Evolutionary conservation across 2,797 vertebrate genomes (phyloP).

Genomic region (Myripristis murdjan): DNA sequence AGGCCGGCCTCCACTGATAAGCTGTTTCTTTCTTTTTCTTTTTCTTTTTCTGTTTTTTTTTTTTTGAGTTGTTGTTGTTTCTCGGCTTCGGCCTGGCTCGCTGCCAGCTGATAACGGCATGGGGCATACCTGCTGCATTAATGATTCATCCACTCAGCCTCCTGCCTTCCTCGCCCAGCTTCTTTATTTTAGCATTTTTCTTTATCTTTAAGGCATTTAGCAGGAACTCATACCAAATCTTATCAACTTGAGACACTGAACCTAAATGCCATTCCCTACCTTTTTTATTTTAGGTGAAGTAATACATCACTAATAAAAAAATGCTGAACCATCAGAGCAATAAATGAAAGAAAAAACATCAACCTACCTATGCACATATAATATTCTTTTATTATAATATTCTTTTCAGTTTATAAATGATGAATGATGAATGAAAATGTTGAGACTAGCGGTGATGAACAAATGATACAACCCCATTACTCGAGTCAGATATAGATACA

Average conservation of each 20-base stretch:
- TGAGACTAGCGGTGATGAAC: too few relatives aligned
- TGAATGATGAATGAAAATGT: not conserved
- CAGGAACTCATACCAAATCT: slow-evolving; percentile 37
- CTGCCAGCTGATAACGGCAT: slow-evolving; percentile 83
- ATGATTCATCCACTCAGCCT: slow-evolving; percentile 85
- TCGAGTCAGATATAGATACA: too few relatives aligned
- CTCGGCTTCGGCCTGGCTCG: slow-evolving; percentile 71
- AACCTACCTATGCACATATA: not conserved
- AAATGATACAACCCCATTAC: too few relatives aligned
- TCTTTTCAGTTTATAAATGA: too few relatives aligned
- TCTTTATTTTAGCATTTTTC: slow-evolving; percentile 67
- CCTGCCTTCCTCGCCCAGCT: slow-evolving; percentile 55
- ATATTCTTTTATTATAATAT: too few relatives aligned
- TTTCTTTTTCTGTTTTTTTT: too few relatives aligned
- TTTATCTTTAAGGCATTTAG: slow-evolving; percentile 49
- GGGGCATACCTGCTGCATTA: slow-evolving; percentile 88
- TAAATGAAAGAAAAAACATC: not conserved
- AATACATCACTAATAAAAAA: not conserved
- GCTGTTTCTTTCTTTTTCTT: slow-evolving; percentile 47
- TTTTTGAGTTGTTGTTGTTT: too few relatives aligned
- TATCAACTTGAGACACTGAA: slow-evolving; percentile 37
- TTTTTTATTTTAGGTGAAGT: not conserved
- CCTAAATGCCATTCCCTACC: not conserved
- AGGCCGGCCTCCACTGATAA: slow-evolving; percentile 79
- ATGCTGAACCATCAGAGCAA: not conserved